These are phyloP conservation scores for Muscidifurax raptorellus DNA, from an alignment of 1,140 invertebrate species.

Conservation along the genomic window DNA sequence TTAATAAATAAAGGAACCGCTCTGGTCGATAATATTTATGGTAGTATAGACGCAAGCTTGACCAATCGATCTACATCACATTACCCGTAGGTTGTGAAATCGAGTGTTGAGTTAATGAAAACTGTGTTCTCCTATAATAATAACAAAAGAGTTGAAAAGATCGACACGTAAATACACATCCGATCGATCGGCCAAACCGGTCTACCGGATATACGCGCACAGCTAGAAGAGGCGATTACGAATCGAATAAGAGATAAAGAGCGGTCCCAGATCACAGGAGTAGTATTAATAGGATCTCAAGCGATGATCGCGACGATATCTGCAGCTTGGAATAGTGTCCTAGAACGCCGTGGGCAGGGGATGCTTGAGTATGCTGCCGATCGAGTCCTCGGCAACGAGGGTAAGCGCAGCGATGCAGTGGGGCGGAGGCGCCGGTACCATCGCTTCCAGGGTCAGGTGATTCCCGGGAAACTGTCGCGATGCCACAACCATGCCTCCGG, in stretches of 20 bases:
- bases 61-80: background rate
- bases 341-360: constrained; percentile 71
- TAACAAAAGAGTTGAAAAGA: no score
- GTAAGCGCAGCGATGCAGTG: constrained; percentile 65
- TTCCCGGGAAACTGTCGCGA: constrained; percentile 70
- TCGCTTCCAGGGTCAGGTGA: constrained; percentile 68
- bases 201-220: background rate
- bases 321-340: background rate
- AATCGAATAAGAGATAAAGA: background rate
- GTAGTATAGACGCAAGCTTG: background rate
- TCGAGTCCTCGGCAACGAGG: constrained; percentile 72
- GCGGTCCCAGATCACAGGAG: constrained; percentile 28
- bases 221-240: constrained; percentile 2
- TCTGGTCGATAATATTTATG: background rate
- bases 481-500: constrained; percentile 69
- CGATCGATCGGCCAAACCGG: background rate
- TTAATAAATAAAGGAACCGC: constrained; percentile 21
- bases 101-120: background rate
- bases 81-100: background rate
- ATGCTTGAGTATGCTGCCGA: constrained; percentile 74
- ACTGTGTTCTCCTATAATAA: background rate
- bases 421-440: constrained; percentile 67
- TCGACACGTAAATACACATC: no score
- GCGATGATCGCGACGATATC: constrained; percentile 7
- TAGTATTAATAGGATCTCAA: constrained; percentile 13